phyloP scores from a whole-genome alignment of 2,888 invertebrate genomes.

The Antheraea assamensis region DNA sequence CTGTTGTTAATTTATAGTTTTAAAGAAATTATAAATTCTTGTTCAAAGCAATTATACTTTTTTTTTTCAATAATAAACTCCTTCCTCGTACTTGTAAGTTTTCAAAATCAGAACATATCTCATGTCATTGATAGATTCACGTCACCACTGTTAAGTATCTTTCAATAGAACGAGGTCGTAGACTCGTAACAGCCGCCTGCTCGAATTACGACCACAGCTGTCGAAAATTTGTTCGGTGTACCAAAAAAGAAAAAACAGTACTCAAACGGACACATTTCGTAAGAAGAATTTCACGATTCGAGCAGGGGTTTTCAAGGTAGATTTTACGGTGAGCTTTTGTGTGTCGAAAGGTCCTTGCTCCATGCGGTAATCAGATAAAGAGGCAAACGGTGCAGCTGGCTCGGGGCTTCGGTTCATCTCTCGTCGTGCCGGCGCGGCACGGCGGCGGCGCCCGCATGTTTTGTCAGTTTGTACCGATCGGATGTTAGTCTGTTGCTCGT shows the following conservation, averaged over 20 bases:
- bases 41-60: slow-evolving; percentile 28
- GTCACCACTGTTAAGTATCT: background rate
- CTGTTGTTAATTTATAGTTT: background rate
- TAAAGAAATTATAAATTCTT: background rate
- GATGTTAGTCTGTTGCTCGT: slow-evolving; percentile 65
- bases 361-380: slow-evolving; percentile 77
- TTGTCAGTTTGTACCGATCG: slow-evolving; percentile 41
- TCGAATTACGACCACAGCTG: slow-evolving; percentile 10
- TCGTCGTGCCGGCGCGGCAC: slow-evolving; percentile 36
- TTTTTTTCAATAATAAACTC: background rate
- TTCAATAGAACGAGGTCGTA: slow-evolving; percentile 8
- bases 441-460: slow-evolving; percentile 39
- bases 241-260: slow-evolving; percentile 20
- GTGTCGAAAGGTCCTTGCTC: slow-evolving; percentile 79
- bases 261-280: slow-evolving; percentile 42
- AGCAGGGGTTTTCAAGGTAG: slow-evolving; percentile 69
- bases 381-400: slow-evolving; percentile 60
- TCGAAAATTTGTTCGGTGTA: slow-evolving; percentile 12
- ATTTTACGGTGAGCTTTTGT: slow-evolving; percentile 74
- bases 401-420: slow-evolving; percentile 63
- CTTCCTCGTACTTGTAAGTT: slow-evolving; percentile 22
- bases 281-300: slow-evolving; percentile 61
- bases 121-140: slow-evolving; percentile 1
- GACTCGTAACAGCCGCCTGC: slow-evolving; percentile 9
- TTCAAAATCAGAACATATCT: background rate